phyloP scores from a whole-genome alignment of 2,797 vertebrate genomes.

The Brachymystax lenok region DNA sequence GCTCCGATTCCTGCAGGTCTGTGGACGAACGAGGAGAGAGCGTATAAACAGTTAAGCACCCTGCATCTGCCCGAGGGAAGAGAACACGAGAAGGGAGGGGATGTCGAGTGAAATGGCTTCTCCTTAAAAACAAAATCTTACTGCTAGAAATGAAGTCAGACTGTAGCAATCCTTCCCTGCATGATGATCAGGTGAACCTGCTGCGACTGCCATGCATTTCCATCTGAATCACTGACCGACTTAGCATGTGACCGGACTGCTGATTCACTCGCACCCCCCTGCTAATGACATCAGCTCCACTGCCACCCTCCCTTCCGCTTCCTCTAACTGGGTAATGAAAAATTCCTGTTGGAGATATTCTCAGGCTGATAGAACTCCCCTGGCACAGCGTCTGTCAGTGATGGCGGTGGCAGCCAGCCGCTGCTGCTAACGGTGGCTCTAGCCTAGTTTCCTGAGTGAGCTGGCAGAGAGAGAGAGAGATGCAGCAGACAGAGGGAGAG shows the following conservation, averaged over 20 bases:
- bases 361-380: constrained; percentile 64
- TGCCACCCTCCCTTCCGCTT: constrained; percentile 55
- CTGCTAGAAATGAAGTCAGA: constrained; percentile 32
- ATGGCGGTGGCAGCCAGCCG: constrained; percentile 42
- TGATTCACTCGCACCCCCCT: constrained; percentile 91
- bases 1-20: constrained; percentile 88
- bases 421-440: constrained; percentile 63
- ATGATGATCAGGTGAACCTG: constrained; percentile 73
- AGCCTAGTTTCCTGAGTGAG: constrained; percentile 72
- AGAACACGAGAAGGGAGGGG: neutral
- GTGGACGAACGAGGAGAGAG: constrained; percentile 55
- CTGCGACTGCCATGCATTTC: constrained; percentile 86
- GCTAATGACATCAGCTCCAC: constrained; percentile 92
- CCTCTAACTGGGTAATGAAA: constrained; percentile 75
- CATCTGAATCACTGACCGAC: constrained; percentile 93
- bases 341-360: constrained; percentile 72
- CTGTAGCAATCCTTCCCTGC: constrained; percentile 19
- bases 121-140: constrained; percentile 13
- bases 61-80: constrained; percentile 16
- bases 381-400: constrained; percentile 39
- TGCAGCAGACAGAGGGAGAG: constrained; percentile 58
- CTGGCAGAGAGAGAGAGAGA: constrained; percentile 62
- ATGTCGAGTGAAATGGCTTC: constrained; percentile 4
- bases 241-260: constrained; percentile 96
- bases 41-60: constrained; percentile 16